These are phyloP conservation scores for Protonibea diacanthus DNA, from an alignment of 2,797 vertebrate species.

Conservation along the genomic window DNA sequence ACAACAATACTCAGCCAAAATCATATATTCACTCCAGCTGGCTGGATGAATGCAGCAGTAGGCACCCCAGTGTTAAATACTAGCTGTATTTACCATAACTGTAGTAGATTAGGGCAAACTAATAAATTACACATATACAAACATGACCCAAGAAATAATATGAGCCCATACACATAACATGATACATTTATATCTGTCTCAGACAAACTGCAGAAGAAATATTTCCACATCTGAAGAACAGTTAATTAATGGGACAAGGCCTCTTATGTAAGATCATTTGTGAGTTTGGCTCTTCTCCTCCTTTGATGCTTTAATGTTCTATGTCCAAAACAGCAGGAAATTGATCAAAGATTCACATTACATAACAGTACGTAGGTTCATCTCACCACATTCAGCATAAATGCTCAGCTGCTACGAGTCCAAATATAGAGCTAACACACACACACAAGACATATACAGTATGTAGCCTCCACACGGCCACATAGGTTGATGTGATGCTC, in stretches of 20 bases:
- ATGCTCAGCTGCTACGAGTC: neutral
- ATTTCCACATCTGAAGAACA: neutral
- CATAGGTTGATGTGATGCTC: neutral
- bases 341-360: neutral
- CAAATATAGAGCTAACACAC: neutral
- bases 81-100: neutral
- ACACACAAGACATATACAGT: neutral
- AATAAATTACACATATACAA: neutral
- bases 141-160: neutral
- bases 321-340: neutral
- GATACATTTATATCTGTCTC: conserved; percentile 2
- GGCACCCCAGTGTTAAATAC: neutral
- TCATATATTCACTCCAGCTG: neutral
- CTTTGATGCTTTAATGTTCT: neutral
- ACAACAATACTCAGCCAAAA: neutral
- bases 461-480: neutral
- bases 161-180: neutral
- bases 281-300: conserved; percentile 11
- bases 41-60: neutral
- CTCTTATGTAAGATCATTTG: conserved; percentile 1
- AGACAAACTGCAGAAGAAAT: conserved; percentile 6
- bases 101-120: neutral
- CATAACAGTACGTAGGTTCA: neutral
- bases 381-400: conserved; percentile 3
- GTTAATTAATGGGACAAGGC: neutral